These are phyloP conservation scores for Heterohyrax brucei DNA, from an alignment of 2,797 vertebrate species.

Conservation along the genomic window DNA sequence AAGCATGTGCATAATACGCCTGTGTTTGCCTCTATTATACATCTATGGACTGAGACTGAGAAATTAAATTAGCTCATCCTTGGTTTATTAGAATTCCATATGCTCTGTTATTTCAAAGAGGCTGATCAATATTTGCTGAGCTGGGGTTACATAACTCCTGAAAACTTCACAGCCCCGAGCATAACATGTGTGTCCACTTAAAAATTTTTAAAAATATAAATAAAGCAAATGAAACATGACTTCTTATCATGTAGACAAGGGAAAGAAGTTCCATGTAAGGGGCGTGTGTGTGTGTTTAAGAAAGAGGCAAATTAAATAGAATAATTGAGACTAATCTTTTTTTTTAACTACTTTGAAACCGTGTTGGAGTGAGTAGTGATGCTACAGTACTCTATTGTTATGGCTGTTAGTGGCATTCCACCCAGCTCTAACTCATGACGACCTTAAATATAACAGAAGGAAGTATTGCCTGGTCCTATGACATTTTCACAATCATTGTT, in stretches of 20 bases:
- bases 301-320: background rate
- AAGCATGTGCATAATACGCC: conserved; percentile 61
- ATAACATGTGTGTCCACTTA: background rate
- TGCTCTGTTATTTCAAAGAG: background rate
- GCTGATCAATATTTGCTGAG: conserved; percentile 64
- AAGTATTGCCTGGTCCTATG: background rate
- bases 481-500: background rate
- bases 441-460: background rate
- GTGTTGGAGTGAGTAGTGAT: background rate
- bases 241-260: background rate
- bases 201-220: background rate
- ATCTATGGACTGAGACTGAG: conserved; percentile 58
- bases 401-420: background rate
- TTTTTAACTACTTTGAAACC: background rate
- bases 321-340: background rate
- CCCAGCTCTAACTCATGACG: background rate
- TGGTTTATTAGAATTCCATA: conserved; percentile 53
- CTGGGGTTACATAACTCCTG: conserved; percentile 5
- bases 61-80: conserved; percentile 67
- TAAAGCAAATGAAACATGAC: background rate
- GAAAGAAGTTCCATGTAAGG: background rate
- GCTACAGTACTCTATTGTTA: background rate
- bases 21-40: conserved; percentile 76
- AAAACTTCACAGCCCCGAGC: background rate
- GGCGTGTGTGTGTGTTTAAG: background rate